Conservation (phyloP, 2,113 vertebrate species). For the Toxostoma redivivum region DNA sequence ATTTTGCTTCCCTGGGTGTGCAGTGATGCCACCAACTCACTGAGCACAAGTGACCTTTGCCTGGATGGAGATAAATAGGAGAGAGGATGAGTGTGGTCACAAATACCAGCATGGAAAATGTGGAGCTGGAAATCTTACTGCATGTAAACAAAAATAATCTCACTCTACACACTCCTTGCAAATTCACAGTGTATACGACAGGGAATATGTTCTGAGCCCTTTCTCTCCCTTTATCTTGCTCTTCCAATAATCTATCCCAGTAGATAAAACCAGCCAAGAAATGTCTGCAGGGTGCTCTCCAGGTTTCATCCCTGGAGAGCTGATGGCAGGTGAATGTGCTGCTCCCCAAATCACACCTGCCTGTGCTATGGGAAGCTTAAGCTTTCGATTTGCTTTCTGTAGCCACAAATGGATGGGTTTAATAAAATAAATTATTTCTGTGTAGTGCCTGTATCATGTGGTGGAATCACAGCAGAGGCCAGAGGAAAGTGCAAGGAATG, state of each 20-base stretch:
- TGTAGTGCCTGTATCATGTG: not conserved
- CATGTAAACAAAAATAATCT: not conserved
- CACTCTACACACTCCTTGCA: not conserved
- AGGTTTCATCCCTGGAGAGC: not conserved
- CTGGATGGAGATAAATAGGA: not conserved
- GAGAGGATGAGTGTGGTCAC: not conserved
- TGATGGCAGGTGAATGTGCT: not conserved
- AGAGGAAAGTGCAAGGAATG: not conserved
- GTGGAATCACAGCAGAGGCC: not conserved
- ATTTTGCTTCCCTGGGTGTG: not conserved
- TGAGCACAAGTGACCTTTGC: fast-evolving
- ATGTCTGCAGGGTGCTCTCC: fast-evolving
- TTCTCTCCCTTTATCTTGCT: not conserved
- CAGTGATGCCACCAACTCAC: not conserved
- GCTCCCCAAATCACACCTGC: not conserved
- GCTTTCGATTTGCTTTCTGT: not conserved
- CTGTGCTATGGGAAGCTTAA: not conserved
- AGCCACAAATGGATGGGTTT: not conserved
- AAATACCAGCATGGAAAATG: fast-evolving
- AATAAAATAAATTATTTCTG: not conserved
- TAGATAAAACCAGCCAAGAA: not conserved
- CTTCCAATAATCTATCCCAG: not conserved
- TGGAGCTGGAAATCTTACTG: not conserved
- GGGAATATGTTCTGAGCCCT: not conserved
- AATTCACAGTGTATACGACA: not conserved